Evolutionary conservation across 2,113 vertebrate genomes (phyloP).

Genomic region (Xyliphius kryptos): DNA sequence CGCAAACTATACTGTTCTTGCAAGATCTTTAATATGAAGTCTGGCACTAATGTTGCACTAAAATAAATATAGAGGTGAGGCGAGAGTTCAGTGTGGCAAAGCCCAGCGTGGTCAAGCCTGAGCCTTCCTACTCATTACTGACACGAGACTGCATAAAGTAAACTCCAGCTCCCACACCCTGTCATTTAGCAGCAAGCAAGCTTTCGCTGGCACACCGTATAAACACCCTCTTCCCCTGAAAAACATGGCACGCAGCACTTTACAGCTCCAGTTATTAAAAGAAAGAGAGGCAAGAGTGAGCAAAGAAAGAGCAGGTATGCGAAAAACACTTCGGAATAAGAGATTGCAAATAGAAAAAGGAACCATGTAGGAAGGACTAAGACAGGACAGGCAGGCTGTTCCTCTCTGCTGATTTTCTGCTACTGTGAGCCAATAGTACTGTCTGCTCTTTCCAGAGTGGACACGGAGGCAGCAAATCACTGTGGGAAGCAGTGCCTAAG

Average conservation of each 20-base stretch:
- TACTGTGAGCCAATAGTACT: constrained; percentile 37
- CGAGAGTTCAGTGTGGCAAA: constrained; percentile 42
- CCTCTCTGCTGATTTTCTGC: constrained; percentile 30
- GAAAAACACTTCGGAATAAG: constrained; percentile 9
- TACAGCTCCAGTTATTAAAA: constrained; percentile 34
- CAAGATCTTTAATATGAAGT: constrained; percentile 51
- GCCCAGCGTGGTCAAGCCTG: constrained; percentile 45
- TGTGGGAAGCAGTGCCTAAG: constrained; percentile 25
- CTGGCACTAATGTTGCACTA: constrained; percentile 58
- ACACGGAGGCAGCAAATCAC: constrained; percentile 37
- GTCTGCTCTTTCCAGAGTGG: constrained; percentile 34
- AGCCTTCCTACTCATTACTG: constrained; percentile 41
- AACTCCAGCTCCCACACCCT: constrained; percentile 28
- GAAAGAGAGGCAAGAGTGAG: constrained; percentile 7
- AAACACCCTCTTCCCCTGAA: constrained; percentile 30
- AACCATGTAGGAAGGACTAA: constrained; percentile 24
- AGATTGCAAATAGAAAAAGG: no score
- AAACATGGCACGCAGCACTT: constrained; percentile 11
- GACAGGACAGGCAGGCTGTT: constrained; percentile 32
- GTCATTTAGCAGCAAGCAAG: constrained; percentile 48
- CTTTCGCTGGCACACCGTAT: constrained; percentile 37
- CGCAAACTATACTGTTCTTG: constrained; percentile 59
- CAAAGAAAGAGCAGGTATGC: constrained; percentile 5
- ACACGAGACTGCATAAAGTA: constrained; percentile 25
- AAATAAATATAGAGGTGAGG: constrained; percentile 47